These are phyloP conservation scores for Tolypeutes matacus DNA, from an alignment of 2,797 vertebrate species.

Conservation along the genomic window DNA sequence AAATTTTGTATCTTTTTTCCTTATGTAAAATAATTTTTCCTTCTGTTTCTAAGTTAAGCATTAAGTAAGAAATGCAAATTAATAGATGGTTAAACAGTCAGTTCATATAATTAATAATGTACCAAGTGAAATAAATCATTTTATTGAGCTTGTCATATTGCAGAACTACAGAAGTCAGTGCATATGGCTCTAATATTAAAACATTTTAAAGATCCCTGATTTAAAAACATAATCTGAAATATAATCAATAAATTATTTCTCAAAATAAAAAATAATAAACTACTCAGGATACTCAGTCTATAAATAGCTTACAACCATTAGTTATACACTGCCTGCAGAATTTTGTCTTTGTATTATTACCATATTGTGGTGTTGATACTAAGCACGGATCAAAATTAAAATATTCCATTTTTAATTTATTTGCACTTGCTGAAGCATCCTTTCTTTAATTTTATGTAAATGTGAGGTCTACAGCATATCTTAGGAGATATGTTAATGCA, in stretches of 20 bases:
- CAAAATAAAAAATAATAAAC: slow-evolving; percentile 83
- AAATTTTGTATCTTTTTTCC: slow-evolving; percentile 42
- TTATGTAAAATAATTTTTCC: slow-evolving; percentile 54
- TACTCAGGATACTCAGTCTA: slow-evolving; percentile 80
- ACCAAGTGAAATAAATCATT: slow-evolving; percentile 74
- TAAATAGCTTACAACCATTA: slow-evolving; percentile 87
- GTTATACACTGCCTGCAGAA: slow-evolving; percentile 82
- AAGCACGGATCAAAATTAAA: slow-evolving; percentile 89
- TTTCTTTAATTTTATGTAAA: slow-evolving; percentile 90
- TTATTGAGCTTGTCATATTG: slow-evolving; percentile 50
- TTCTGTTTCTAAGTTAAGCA: slow-evolving; percentile 68
- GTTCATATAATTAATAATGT: slow-evolving; percentile 78
- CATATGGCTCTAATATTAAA: slow-evolving; percentile 74
- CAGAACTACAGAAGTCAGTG: slow-evolving; percentile 64
- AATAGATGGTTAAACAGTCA: slow-evolving; percentile 73
- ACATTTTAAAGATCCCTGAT: slow-evolving; percentile 78
- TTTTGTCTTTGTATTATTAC: slow-evolving; percentile 87
- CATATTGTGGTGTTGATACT: slow-evolving; percentile 85
- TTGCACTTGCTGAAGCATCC: slow-evolving; percentile 88
- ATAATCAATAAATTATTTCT: slow-evolving; percentile 84
- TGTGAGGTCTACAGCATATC: slow-evolving; percentile 86
- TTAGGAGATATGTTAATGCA: slow-evolving; percentile 82
- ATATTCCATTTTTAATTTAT: slow-evolving; percentile 89
- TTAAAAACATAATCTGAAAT: slow-evolving; percentile 81
- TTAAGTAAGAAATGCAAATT: slow-evolving; percentile 74